Conservation (phyloP, 1,140 invertebrate species). For the Adelges cooleyi region DNA sequence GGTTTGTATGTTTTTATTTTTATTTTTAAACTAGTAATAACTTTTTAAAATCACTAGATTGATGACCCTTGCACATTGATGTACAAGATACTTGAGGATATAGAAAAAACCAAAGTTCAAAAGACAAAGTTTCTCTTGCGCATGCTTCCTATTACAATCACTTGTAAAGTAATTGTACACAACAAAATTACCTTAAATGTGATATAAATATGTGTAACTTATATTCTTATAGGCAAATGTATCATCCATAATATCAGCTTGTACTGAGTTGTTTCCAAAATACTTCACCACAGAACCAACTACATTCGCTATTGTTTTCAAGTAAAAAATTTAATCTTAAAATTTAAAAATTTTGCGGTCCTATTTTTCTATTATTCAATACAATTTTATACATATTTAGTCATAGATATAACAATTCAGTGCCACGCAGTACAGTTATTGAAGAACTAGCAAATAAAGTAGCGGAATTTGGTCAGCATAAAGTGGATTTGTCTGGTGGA, state of each 20-base stretch:
- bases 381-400: constrained; percentile 35
- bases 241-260: constrained; percentile 55
- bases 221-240: constrained; percentile 45
- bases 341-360: too few relatives aligned
- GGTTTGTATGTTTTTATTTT: neutral
- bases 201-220: too few relatives aligned
- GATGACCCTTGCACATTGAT: constrained; percentile 58
- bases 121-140: constrained; percentile 62
- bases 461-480: constrained; percentile 50
- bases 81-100: constrained; percentile 57
- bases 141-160: constrained; percentile 64
- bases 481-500: constrained; percentile 57
- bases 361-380: neutral
- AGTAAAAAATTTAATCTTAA: constrained; percentile 40
- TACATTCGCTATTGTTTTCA: constrained; percentile 67
- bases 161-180: constrained; percentile 50
- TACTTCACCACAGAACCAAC: constrained; percentile 58
- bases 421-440: constrained; percentile 57
- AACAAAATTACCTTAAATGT: too few relatives aligned
- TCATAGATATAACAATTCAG: constrained; percentile 62
- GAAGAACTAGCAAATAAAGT: constrained; percentile 57
- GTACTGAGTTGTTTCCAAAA: constrained; percentile 54
- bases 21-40: neutral
- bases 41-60: constrained; percentile 38
- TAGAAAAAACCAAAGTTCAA: constrained; percentile 51